phyloP scores from a whole-genome alignment of 1,140 invertebrate species.

The Hyphantria cunea region DNA sequence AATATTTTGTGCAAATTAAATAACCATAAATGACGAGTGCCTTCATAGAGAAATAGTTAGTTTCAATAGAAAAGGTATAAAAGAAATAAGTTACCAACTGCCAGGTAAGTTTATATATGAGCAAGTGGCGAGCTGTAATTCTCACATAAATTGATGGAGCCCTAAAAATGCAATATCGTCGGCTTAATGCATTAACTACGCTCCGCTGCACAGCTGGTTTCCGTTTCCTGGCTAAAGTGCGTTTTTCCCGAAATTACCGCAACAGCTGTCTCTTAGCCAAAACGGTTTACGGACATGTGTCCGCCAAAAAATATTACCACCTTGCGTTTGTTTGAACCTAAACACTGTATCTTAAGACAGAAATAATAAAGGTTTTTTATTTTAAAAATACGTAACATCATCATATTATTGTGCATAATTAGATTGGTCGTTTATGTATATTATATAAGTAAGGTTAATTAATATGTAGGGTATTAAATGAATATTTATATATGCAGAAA shows the following conservation, averaged over 20 bases:
- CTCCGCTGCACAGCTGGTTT: constrained; percentile 73
- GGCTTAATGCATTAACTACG: constrained; percentile 68
- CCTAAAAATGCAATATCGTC: constrained; percentile 78
- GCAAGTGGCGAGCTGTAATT: constrained; percentile 12
- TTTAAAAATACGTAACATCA: too few relatives aligned
- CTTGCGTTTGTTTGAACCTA: constrained; percentile 7
- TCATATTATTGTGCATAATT: too few relatives aligned
- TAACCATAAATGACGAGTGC: too few relatives aligned
- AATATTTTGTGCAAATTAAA: too few relatives aligned
- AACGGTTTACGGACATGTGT: constrained; percentile 24
- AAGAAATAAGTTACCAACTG: constrained; percentile 6
- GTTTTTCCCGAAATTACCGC: constrained; percentile 69
- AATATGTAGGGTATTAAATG: too few relatives aligned
- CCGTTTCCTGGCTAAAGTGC: constrained; percentile 73
- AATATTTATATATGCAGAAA: too few relatives aligned
- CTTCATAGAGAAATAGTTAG: too few relatives aligned
- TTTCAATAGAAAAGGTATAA: too few relatives aligned
- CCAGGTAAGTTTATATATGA: constrained; percentile 7
- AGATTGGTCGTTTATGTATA: too few relatives aligned
- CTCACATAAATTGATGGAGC: constrained; percentile 61
- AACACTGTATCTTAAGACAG: neutral
- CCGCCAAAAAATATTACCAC: constrained; percentile 9
- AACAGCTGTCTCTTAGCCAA: constrained; percentile 56
- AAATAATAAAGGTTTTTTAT: neutral
- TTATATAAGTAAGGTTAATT: too few relatives aligned